Evolutionary conservation across 2,113 vertebrate genomes (phyloP), one percentile per base, ranked within the genome.

Genomic region (Saccopteryx leptura): DNA sequence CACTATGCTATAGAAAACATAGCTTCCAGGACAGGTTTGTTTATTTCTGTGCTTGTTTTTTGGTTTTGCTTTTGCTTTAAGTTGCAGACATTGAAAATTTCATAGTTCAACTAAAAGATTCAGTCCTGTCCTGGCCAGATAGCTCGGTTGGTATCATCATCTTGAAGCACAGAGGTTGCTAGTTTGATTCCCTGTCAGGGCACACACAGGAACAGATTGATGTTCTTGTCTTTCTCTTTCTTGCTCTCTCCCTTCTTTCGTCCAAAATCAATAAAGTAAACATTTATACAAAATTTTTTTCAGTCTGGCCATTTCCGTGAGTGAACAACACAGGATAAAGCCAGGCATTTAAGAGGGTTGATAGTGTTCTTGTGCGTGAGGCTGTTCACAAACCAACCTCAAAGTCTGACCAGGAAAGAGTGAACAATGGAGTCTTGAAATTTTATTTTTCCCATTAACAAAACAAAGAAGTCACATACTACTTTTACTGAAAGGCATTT

Each of bases 391-490:
- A 78, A 17, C 24, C 80, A 50, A 46, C 5, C 63, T 66, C 46
- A 85, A 74, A 56, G 58, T 9, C 83, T 12, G 63, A 71, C 24
- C 58, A 88, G 69, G 33, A 93, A 90, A 2, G 21, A 74, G 11
- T 84, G 28, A 91, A 93, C 5, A 66, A 4, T 39, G 9, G 11
- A 28, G 9, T 90, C 19, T 82, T 88, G 18, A 81, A 63, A 90
- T 84, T 95, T 96, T 2, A 80, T 79, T 91, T 86, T 85, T 52
- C 74, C 31, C 46, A 50, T 60, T 39, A 71, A 82, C 6, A 63
- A 79, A 74, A 88, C 26, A 89, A 80, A 83, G 66, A 50, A 58
- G 26, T 28, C 28, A 17, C 8, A 24, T 60, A 72, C 9, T 46
- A 80, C 39, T 81, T 80, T 88, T 88, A 52, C 31, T 10, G n/a